Base-by-base conservation (phyloP, 2,113 vertebrate species). In the Alosa alosa region DNA sequence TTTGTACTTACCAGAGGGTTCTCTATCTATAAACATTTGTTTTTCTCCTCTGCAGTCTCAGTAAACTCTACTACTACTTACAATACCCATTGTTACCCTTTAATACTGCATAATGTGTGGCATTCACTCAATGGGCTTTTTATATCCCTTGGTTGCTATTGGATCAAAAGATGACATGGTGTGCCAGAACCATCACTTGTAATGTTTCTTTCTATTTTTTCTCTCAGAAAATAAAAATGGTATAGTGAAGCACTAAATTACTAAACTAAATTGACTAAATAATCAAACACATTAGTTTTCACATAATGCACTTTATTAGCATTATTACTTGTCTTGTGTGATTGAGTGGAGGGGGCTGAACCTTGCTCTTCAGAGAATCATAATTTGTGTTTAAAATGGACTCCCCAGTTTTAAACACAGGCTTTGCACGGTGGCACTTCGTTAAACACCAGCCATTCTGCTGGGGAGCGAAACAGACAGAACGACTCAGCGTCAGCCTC, bases 401-500 rank as follows among this genome's bases (percentile, higher is more conserved):
- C 86, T 83, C 49, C 31, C 85, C 81, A 55, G 81, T 75, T 85
- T 87, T 88, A 86, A 89, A 88, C 86, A 86, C 85, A 39, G 83
- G 81, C 83, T 91, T 89, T 86, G 85, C 87, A 88, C 52, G 78
- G 86, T 87, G 87, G 85, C 88, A 91, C 85, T 83, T 89, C 89
- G 88, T 91, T 88, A 91, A 91, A 84, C 8, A 22, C 55, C 45
- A 81, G 31, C 50, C n/a, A 31, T 82, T 36, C 83, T 85, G 49
- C 83, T 89, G n/a, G 20, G 81, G 87, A 88, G 55, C 25, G 22
- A 52, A 52, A 49, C 68, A 1, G 46, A 41, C 83, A 41, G 41
- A 22, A 36, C 17, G 10, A 72, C 64, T 36, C 8, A 72, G 3
- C 11, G 1, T 25, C n/a, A 31, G 64, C 10, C 64, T 31, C 9